phyloP scores from a whole-genome alignment of 2,888 invertebrate genomes.

The Agrilus mali region DNA sequence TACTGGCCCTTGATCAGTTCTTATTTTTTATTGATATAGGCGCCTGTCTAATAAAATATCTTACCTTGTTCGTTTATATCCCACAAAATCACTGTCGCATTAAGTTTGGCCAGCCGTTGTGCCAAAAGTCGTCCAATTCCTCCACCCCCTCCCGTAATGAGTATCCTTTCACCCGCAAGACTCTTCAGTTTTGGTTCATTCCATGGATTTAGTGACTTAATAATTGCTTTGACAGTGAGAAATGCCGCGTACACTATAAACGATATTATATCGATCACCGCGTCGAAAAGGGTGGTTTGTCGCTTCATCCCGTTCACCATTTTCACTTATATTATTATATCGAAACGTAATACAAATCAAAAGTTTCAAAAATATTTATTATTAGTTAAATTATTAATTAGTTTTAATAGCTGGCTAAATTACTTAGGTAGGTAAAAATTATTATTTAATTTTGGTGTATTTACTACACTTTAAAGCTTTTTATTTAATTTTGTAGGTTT shows the following conservation, averaged over 20 bases:
- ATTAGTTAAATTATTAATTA: too few relatives aligned
- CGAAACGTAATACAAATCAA: too few relatives aligned
- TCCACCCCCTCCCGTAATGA: conserved; percentile 83
- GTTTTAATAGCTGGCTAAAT: too few relatives aligned
- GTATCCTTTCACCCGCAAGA: conserved; percentile 61
- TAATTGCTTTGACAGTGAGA: conserved; percentile 36
- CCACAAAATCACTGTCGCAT: conserved; percentile 76
- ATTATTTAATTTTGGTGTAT: too few relatives aligned
- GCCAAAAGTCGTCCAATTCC: conserved; percentile 73
- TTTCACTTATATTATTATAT: neutral
- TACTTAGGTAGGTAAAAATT: too few relatives aligned
- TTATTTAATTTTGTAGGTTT: too few relatives aligned
- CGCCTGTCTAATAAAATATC: conserved; percentile 15
- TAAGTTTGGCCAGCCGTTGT: conserved; percentile 59
- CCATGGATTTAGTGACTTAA: conserved; percentile 38
- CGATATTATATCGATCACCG: conserved; percentile 40
- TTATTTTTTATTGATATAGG: too few relatives aligned
- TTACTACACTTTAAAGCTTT: too few relatives aligned
- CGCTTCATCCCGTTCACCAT: conserved; percentile 15
- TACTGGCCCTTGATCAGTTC: too few relatives aligned
- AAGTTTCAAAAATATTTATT: too few relatives aligned
- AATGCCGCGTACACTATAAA: conserved; percentile 31
- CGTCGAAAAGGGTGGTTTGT: conserved; percentile 38
- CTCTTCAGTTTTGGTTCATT: conserved; percentile 55
- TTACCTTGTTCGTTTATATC: conserved; percentile 76